Evolutionary conservation across 2,113 vertebrate species (phyloP), one percentile per base, ranked within the genome.

Genomic region (Nematolebias whitei): DNA sequence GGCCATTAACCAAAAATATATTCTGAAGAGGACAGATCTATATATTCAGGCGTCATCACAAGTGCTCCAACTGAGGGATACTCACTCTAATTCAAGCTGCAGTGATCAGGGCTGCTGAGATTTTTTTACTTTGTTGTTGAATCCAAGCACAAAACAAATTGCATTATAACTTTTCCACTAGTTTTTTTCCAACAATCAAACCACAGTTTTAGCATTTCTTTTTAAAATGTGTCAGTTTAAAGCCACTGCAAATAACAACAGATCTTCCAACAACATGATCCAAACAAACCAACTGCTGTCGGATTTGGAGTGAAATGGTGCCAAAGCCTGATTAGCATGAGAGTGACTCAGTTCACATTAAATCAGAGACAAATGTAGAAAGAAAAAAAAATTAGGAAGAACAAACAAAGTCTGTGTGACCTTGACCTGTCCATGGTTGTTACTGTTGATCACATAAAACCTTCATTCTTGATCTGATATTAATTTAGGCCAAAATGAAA

Each of bases 1-100:
- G 24, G 55, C 19, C 40, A 78, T 43, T 68, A 64, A 39, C 56
- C 20, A 16, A 54, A 56, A 68, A 66, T 35, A 52, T 0, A 75
- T 38, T 44, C 20, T 16, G 22, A 19, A 58, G 19, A 39, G 51
- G 35, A 71, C 63, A 50, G 62, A 35, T 49, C 15, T 65, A 29
- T 26, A 19, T 18, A 58, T 45, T 59, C 20, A 45, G 19, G 67
- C n/a, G 56, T 49, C 44, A 40, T 48, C 48, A 44, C 32, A 38
- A 49, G 40, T 18, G 22, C 61, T 65, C 29, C 10, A 60, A 41
- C 18, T n/a, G 23, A 39, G 43, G 10, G 18, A 15, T 24, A 38
- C 15, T 2, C 16, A n/a, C 14, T 13, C 12, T 7, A 14, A 14
- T 13, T 35, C 4, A 43, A 62, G 16, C 16, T 16, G 4, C n/a